These are phyloP conservation scores for Labeo rohita DNA, from an alignment of 2,113 vertebrate genomes.

Conservation along the genomic window DNA sequence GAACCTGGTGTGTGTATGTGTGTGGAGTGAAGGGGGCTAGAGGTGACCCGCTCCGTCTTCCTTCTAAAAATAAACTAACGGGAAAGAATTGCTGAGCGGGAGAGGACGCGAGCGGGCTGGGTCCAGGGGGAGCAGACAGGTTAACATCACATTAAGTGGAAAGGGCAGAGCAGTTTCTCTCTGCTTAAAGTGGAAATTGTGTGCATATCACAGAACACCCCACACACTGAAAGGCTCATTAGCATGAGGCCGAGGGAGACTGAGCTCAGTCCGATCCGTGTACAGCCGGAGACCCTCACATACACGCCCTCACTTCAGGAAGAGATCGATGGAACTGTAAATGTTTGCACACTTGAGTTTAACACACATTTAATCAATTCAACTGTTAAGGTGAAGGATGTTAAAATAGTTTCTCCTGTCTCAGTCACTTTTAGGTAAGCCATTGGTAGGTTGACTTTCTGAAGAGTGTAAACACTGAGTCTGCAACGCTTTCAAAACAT, in stretches of 20 bases:
- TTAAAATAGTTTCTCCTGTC: neutral
- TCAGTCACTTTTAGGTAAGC: neutral
- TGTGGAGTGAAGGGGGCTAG: constrained; percentile 23
- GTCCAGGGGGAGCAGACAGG: constrained; percentile 48
- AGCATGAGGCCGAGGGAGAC: neutral
- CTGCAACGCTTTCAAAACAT: neutral
- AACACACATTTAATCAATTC: neutral
- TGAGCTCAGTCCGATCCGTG: neutral
- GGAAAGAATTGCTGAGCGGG: constrained; percentile 20
- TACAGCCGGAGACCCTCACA: neutral
- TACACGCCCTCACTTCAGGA: neutral
- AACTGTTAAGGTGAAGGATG: neutral
- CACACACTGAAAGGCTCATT: constrained; percentile 25
- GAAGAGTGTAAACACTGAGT: neutral
- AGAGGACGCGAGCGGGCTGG: constrained; percentile 4
- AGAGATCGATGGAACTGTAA: neutral
- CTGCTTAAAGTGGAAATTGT: constrained; percentile 12
- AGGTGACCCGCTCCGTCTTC: constrained; percentile 45
- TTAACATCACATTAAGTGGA: constrained; percentile 56
- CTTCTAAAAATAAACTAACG: constrained; percentile 36
- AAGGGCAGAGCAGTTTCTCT: constrained; percentile 33
- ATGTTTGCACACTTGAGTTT: neutral
- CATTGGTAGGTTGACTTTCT: neutral
- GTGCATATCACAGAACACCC: neutral
- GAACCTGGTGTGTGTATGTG: constrained; percentile 26